A percentile compares a stretch with the other conserved stretches of the same genome.
Evolutionary conservation across 2,888 invertebrate genomes (phyloP).

Genomic region (Lepas anatifera): DNA sequence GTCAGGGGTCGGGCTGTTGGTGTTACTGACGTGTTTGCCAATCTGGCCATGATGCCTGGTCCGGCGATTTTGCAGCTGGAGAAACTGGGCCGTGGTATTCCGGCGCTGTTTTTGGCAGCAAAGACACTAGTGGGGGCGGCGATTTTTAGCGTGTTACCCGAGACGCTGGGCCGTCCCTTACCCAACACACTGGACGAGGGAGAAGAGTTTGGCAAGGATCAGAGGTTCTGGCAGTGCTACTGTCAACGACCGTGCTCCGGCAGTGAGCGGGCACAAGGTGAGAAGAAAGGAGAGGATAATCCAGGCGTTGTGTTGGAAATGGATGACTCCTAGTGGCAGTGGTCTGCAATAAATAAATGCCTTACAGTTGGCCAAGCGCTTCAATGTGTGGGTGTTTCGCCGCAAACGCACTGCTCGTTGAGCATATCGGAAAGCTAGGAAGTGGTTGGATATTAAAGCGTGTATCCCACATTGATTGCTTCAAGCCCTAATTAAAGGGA

Average conservation of each 20-base stretch:
- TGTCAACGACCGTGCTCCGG: not conserved
- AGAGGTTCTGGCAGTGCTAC: conserved; percentile 16
- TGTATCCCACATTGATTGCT: no score
- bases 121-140: conserved; percentile 16
- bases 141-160: conserved; percentile 18
- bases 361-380: no score
- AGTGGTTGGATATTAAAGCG: no score
- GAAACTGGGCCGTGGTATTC: conserved; percentile 17
- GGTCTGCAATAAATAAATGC: no score
- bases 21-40: conserved; percentile 13
- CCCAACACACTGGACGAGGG: conserved; percentile 23
- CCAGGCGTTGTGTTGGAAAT: no score
- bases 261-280: no score
- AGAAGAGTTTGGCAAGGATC: conserved; percentile 18
- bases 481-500: no score
- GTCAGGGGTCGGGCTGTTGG: not conserved
- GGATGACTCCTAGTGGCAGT: no score
- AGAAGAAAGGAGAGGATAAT: not conserved
- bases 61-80: not conserved
- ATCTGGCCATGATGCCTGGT: conserved; percentile 12
- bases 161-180: conserved; percentile 19
- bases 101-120: conserved; percentile 17
- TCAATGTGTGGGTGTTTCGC: no score
- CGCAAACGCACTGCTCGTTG: no score
- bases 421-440: no score